Base-by-base conservation (phyloP, 2,797 vertebrate species). In the Caiman crocodilus region DNA sequence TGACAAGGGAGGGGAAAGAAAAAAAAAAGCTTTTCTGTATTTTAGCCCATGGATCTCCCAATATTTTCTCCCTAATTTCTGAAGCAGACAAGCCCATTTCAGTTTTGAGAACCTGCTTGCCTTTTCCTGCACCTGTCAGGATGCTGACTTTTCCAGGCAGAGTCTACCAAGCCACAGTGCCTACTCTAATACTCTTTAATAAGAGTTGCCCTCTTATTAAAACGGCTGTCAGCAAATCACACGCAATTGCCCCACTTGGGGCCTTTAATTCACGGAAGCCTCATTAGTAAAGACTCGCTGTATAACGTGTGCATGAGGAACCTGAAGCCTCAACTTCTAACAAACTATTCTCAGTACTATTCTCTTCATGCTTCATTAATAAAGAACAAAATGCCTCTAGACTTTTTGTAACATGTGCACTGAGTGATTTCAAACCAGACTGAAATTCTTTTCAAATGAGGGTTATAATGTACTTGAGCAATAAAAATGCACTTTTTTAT, bases 321-420 rank as follows among this genome's bases (percentile, higher is more conserved):
- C 81, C 56, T 79, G 61, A 57, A 76, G n/a, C 50, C 65, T 4
- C 63, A 90, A 55, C 74, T 86, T 87, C 82, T 74, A 69, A 81
- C 15, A 79, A 91, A 96, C 81, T 85, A 69, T 14, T 25, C 32
- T 28, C 89, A 59, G 71, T 58, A 50, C 89, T 7, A 30, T 85
- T 94, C 91, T 84, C 88, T 90, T 93, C 77, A 94, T 64, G 94
- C 94, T 90, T 92, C 95, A 95, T 97, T 97, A 97, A 97, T 95
- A 96, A 96, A 84, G 95, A 95, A 96, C 90, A 95, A 86, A 96
- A 93, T 80, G 80, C 94, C 90, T 95, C 81, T 75, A 94, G 85
- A 95, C 86, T 94, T 96, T 81, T 89, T 74, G 91, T 88, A 95
- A 93, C 93, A 95, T 93, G 94, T 93, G 92, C 94, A 92, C 75